Evolutionary conservation across 2,113 vertebrate species (phyloP).

Genomic region (Ammodytes dubius): DNA sequence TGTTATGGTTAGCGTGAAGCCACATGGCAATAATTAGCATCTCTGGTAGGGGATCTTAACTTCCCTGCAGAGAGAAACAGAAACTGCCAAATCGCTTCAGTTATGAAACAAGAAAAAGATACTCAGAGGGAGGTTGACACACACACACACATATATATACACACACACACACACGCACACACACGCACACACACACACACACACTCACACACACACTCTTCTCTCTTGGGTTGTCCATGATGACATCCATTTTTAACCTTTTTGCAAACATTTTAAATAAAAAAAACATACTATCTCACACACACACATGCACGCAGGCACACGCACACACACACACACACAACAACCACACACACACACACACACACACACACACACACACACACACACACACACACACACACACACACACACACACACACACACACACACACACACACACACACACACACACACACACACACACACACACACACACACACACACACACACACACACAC

Average conservation of each 20-base stretch:
- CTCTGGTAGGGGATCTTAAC: conserved; percentile 55
- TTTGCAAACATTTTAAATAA: too few species aligned
- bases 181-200: conserved; percentile 7
- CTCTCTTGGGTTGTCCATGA: neutral
- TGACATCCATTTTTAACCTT: too few species aligned
- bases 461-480: conserved; percentile 10
- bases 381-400: neutral
- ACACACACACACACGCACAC: conserved; percentile 12
- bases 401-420: conserved; percentile 2
- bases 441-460: conserved; percentile 6
- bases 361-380: conserved; percentile 5
- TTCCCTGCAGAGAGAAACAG: conserved; percentile 50
- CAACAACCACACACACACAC: too few species aligned
- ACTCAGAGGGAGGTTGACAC: neutral
- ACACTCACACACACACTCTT: neutral
- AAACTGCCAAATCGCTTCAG: conserved; percentile 9
- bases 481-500: conserved; percentile 3
- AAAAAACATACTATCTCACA: too few species aligned
- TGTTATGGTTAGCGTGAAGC: conserved; percentile 20
- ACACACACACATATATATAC: conserved; percentile 23
- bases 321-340: too few species aligned
- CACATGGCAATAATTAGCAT: conserved; percentile 71
- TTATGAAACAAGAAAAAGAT: conserved; percentile 3
- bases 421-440: neutral
- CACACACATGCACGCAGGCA: too few species aligned